Evolutionary conservation across 1,140 invertebrate genomes (phyloP), one percentile per base, ranked within the genome.

Genomic region (Agraylea sexmaculata): DNA sequence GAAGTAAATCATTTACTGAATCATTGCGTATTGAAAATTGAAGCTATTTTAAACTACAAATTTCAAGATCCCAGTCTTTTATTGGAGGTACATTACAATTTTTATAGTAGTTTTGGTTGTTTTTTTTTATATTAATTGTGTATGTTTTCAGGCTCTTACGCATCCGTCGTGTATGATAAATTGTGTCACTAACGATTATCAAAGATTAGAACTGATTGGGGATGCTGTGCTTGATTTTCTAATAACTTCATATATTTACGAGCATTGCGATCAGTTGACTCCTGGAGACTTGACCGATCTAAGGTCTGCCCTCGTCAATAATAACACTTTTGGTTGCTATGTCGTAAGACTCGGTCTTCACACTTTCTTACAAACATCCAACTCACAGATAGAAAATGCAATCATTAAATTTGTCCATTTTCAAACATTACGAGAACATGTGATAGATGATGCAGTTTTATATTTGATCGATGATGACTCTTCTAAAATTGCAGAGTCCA

Each of bases 161-260:
- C 93, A 98, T 69, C 78, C 92, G 0, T 92, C 89, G 0, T 94
- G 85, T 65, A 77, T 78, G 31, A 75, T 77, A 7, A 94, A 95
- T 60, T 71, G 74, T 4, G 57, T 87, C 13, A 95, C 90, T 0
- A 79, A 83, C 49, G 91, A 87, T 55, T 97, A 97, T 62, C 88
- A 98, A 57, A 71, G 92, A 31, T 59, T 97, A 6, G 93, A 98
- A 61, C 97, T 97, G 59, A 68, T 98, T 3, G 93, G 93, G 16
- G 93, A 98, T 71, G 91, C 93, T 3, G 78, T 98, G 23, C 65
- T 97, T 23, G 92, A 97, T 66, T 94, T 92, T 59, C 64, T 96
- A 0, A 84, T 96, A 4, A 94, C 92, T 0, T 68, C 77, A 10
- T 76, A 89, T 51, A 80, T 96, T 31, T 96, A 78, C 55, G 84